Percentiles rank a stretch among this genome's conserved stretches.
These are phyloP conservation scores for Adrianichthys oophorus DNA, from an alignment of 2,797 vertebrate genomes.

Conservation along the genomic window DNA sequence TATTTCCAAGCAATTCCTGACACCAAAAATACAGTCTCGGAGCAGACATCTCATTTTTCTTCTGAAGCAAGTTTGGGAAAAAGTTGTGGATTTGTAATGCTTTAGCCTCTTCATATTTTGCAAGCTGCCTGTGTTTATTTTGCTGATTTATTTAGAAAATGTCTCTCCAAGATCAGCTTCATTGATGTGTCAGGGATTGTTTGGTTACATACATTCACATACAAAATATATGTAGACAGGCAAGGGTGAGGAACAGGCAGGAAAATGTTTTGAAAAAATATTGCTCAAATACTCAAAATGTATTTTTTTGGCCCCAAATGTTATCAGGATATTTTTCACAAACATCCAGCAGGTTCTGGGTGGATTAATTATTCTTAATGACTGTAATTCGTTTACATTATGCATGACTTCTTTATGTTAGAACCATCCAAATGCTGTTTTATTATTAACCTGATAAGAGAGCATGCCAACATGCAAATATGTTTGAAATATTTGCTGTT, in stretches of 20 bases:
- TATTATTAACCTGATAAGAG: conserved; percentile 2
- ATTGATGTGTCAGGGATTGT: conserved; percentile 78
- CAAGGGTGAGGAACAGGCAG: conserved; percentile 66
- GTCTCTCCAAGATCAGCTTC: conserved; percentile 73
- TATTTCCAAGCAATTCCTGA: conserved; percentile 83
- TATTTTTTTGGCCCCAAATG: conserved; percentile 60
- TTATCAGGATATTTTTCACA: conserved; percentile 30
- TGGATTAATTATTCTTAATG: neutral
- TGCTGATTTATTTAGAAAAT: conserved; percentile 79
- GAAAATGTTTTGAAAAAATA: conserved; percentile 62
- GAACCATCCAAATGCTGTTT: neutral
- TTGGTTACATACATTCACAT: conserved; percentile 76
- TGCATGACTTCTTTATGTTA: neutral
- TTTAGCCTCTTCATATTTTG: conserved; percentile 75
- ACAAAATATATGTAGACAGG: conserved; percentile 69
- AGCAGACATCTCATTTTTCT: conserved; percentile 80
- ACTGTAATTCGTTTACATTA: neutral
- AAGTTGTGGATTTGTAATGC: conserved; percentile 78
- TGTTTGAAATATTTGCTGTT: conserved; percentile 29
- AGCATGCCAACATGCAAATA: conserved; percentile 3
- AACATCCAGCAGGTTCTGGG: conserved; percentile 12
- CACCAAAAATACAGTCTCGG: conserved; percentile 82
- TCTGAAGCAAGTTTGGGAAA: conserved; percentile 71
- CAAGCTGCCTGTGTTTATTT: conserved; percentile 76
- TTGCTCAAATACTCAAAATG: conserved; percentile 56